A percentile compares a stretch with the other conserved stretches of the same genome.
Evolutionary conservation across 2,888 invertebrate genomes (phyloP).

Genomic region (Agriotes lineatus): DNA sequence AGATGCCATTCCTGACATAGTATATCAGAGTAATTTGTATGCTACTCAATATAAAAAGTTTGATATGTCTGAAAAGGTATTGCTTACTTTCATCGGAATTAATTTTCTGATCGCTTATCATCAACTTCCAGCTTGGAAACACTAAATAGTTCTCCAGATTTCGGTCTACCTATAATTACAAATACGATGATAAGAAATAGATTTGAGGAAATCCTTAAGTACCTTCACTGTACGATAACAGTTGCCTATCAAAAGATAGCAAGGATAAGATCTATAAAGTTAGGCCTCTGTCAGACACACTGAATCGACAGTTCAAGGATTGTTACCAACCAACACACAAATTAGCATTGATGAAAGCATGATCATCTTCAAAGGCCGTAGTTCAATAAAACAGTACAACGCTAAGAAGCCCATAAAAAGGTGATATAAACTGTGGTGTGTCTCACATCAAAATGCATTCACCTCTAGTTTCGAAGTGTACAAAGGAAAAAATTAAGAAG

Average conservation of each 20-base stretch:
- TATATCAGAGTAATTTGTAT: no score
- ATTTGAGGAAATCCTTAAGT: not conserved
- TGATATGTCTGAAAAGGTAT: no score
- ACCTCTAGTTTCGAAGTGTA: not conserved
- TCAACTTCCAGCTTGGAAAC: no score
- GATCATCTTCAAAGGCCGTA: slow-evolving; percentile 15
- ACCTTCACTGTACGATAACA: not conserved
- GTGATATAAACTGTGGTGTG: slow-evolving; percentile 6
- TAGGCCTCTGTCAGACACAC: not conserved
- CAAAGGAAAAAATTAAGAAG: slow-evolving; percentile 5
- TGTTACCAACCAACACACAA: not conserved
- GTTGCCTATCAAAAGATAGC: no score
- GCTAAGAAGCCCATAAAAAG: slow-evolving; percentile 16
- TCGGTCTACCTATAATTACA: not conserved
- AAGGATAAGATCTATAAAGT: slow-evolving; percentile 19
- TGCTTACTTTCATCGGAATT: no score
- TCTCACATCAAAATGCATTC: not conserved
- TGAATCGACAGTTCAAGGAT: not conserved
- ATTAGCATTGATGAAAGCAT: slow-evolving; percentile 16
- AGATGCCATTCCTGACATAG: no score
- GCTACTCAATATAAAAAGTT: no score
- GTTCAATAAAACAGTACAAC: slow-evolving; percentile 3
- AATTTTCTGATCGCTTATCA: no score
- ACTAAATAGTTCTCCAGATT: not conserved
- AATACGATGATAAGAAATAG: not conserved